A percentile compares a stretch with the other conserved stretches of the same genome.
Evolutionary conservation across 2,888 invertebrate genomes (phyloP).

Genomic region (Nemapogon koenigi): DNA sequence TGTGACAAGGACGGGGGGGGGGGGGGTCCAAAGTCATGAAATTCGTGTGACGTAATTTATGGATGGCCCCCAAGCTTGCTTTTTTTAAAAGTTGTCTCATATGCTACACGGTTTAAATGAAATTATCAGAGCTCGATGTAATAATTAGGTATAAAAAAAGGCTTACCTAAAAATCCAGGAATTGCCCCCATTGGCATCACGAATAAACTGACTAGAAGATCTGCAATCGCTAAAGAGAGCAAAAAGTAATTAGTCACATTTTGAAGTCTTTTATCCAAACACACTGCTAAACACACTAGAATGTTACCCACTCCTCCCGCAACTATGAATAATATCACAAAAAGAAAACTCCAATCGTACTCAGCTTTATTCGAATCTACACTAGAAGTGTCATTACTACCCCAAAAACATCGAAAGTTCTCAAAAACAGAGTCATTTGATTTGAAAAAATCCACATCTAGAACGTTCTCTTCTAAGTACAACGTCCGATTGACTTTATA

Average conservation of each 20-base stretch:
- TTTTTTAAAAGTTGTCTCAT: too few relatives aligned
- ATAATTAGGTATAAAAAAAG: too few relatives aligned
- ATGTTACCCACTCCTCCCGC: slow-evolving; percentile 92
- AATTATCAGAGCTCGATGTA: too few relatives aligned
- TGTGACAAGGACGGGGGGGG: too few relatives aligned
- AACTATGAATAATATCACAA: slow-evolving; percentile 84
- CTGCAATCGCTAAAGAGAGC: slow-evolving; percentile 91
- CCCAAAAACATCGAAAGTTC: slow-evolving; percentile 44
- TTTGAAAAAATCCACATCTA: slow-evolving; percentile 14
- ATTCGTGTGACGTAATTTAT: too few relatives aligned
- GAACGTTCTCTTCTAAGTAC: slow-evolving; percentile 31
- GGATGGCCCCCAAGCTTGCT: too few relatives aligned
- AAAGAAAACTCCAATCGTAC: slow-evolving; percentile 84
- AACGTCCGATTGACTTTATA: slow-evolving; percentile 36
- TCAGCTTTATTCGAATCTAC: slow-evolving; percentile 21
- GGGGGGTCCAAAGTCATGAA: too few relatives aligned
- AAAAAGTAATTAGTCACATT: slow-evolving; percentile 97
- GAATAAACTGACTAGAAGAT: slow-evolving; percentile 89
- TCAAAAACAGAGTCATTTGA: slow-evolving; percentile 24
- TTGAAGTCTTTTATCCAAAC: slow-evolving; percentile 87
- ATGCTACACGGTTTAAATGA: too few relatives aligned
- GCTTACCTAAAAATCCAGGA: slow-evolving; percentile 91
- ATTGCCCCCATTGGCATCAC: slow-evolving; percentile 97
- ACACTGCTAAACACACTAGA: slow-evolving; percentile 91
- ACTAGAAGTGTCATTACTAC: slow-evolving; percentile 27